Evolutionary conservation across 2,888 invertebrate species (phyloP).

Genomic region (Mechanitis messenoides): DNA sequence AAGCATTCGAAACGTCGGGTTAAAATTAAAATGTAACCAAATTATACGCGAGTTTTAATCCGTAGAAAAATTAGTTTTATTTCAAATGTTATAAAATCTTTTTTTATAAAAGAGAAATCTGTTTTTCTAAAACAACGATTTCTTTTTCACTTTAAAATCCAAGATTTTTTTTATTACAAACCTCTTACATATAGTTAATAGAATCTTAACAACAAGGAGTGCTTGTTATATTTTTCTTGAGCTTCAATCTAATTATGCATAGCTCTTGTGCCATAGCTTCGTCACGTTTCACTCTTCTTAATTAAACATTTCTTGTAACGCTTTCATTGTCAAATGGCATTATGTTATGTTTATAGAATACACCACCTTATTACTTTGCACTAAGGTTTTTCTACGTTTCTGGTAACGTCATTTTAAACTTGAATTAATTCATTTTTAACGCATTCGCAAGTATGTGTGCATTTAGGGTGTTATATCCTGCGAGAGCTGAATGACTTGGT

Average conservation of each 20-base stretch:
- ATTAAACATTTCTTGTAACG: slow-evolving; percentile 54
- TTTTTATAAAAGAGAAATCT: too few species aligned
- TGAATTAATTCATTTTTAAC: slow-evolving; percentile 32
- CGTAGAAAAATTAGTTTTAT: too few species aligned
- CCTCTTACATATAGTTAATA: neutral
- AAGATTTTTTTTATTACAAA: neutral
- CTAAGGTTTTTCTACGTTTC: slow-evolving; percentile 18
- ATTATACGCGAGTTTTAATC: too few species aligned
- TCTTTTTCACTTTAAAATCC: too few species aligned
- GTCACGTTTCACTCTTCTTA: slow-evolving; percentile 57
- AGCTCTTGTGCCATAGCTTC: slow-evolving; percentile 42
- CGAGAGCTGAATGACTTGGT: slow-evolving; percentile 19
- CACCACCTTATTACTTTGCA: slow-evolving; percentile 11
- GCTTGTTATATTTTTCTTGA: slow-evolving; percentile 36
- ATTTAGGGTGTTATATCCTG: slow-evolving; percentile 23
- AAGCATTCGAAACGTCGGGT: too few species aligned
- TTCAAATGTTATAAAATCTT: too few species aligned
- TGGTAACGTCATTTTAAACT: slow-evolving; percentile 22
- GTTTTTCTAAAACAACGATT: too few species aligned
- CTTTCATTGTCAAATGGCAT: slow-evolving; percentile 31
- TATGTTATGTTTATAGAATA: slow-evolving; percentile 16
- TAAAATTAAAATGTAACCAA: too few species aligned
- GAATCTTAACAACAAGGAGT: slow-evolving; percentile 24
- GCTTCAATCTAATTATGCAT: slow-evolving; percentile 46
- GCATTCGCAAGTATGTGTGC: slow-evolving; percentile 24